Conservation (phyloP, 1,140 invertebrate species). For the Doryteuthis pealeii region DNA sequence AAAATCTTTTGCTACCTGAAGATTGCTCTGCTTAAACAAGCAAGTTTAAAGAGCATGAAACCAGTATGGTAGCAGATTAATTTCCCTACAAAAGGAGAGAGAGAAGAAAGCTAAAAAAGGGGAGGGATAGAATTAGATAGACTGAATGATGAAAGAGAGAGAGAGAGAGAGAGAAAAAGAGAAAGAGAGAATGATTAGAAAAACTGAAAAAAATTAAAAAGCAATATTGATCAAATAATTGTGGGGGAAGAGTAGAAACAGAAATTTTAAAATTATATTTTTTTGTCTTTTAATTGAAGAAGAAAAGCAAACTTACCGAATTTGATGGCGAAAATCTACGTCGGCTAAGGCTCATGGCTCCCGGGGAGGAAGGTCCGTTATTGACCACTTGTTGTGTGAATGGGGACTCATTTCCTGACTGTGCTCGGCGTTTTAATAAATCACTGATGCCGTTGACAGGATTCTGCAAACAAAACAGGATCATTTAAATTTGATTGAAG, state of each 20-base stretch:
- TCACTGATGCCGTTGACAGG: constrained; percentile 29
- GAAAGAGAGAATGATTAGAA: background rate
- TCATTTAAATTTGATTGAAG: background rate
- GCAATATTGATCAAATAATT: too few relatives aligned
- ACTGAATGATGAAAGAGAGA: background rate
- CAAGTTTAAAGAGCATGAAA: too few relatives aligned
- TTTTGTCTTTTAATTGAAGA: too few relatives aligned
- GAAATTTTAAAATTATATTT: too few relatives aligned
- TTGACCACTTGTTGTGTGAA: constrained; percentile 45
- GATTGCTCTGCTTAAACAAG: too few relatives aligned
- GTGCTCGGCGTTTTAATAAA: constrained; percentile 39
- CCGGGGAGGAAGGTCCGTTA: constrained; percentile 16
- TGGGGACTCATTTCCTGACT: constrained; percentile 31
- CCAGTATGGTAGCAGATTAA: too few relatives aligned
- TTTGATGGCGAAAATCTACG: constrained; percentile 49
- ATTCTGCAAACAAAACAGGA: constrained; percentile 19
- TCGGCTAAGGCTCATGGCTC: constrained; percentile 14
- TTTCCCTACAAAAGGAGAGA: too few relatives aligned
- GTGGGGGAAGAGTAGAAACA: too few relatives aligned
- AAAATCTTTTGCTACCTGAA: too few relatives aligned
- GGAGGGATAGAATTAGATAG: background rate
- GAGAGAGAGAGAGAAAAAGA: background rate
- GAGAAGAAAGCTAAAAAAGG: background rate
- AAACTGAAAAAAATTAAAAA: too few relatives aligned
- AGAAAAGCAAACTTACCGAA: constrained; percentile 35